Evolutionary conservation across 1,140 invertebrate species (phyloP).

Genomic region (Ladona fulva): DNA sequence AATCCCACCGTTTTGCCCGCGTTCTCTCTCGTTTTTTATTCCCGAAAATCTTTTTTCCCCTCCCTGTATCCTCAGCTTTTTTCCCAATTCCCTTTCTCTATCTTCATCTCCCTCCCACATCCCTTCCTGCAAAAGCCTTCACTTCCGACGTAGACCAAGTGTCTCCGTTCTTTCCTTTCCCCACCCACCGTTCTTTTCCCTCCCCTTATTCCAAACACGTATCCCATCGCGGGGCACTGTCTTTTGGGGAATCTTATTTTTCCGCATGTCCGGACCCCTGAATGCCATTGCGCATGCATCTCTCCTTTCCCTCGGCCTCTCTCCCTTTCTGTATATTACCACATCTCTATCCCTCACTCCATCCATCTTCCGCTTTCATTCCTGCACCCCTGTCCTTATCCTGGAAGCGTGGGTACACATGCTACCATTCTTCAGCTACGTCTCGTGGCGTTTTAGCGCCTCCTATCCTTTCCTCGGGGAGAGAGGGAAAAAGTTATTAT

Average conservation of each 20-base stretch:
- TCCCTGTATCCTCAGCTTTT: not conserved
- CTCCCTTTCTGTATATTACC: not conserved
- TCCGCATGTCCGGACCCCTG: constrained; percentile 5
- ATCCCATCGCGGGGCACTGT: not conserved
- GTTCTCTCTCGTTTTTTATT: not conserved
- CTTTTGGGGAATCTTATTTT: constrained; percentile 4
- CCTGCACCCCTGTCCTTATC: not conserved
- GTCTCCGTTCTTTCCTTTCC: not conserved
- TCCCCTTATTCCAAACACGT: not conserved
- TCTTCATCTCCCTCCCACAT: not conserved
- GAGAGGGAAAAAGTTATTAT: not conserved
- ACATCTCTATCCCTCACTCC: not conserved
- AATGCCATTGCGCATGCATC: constrained; percentile 5
- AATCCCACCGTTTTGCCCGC: not conserved
- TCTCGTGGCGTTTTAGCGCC: not conserved
- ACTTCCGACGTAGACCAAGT: not conserved
- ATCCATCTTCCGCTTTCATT: not conserved
- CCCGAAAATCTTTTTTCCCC: not conserved
- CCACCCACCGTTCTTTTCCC: not conserved
- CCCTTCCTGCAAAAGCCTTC: not conserved
- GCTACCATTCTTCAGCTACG: no score
- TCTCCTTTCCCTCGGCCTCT: not conserved
- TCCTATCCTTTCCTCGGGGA: no score
- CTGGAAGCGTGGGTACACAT: not conserved
- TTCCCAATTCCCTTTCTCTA: not conserved